A percentile compares a stretch with the other conserved stretches of the same genome.
phyloP scores from a whole-genome alignment of 2,797 vertebrate genomes.

The Cottoperca gobio region DNA sequence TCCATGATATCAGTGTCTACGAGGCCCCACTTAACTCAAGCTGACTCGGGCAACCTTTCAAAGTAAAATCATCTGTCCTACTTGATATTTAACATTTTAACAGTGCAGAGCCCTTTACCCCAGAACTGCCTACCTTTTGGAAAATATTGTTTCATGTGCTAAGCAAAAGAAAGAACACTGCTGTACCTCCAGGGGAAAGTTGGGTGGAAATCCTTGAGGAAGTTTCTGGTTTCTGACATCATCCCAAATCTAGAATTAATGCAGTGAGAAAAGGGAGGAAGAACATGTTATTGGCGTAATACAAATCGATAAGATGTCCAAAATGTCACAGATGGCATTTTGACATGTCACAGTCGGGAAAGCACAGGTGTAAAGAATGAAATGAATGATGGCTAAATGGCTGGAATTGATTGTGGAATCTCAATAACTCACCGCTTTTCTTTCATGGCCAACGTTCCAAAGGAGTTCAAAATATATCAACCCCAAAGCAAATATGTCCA shows the following conservation, averaged over 20 bases:
- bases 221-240: slow-evolving; percentile 55
- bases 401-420: background rate
- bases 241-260: slow-evolving; percentile 68
- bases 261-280: background rate
- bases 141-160: background rate
- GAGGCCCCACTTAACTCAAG: background rate
- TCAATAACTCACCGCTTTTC: slow-evolving; percentile 46
- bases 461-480: slow-evolving; percentile 84
- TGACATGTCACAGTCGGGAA: background rate
- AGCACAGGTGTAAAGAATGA: background rate
- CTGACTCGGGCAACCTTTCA: background rate
- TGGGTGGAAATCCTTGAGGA: slow-evolving; percentile 61
- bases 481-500: slow-evolving; percentile 85
- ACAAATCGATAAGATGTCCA: background rate
- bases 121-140: background rate
- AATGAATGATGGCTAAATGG: no score
- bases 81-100: background rate
- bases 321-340: background rate
- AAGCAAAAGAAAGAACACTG: background rate
- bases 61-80: background rate
- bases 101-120: background rate
- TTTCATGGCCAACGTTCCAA: slow-evolving; percentile 66
- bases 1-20: background rate
- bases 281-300: background rate
- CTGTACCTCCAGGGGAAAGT: slow-evolving; percentile 77